These are phyloP conservation scores for Hydroisotoma schaefferi DNA, from an alignment of 2,888 invertebrate species.

Conservation along the genomic window DNA sequence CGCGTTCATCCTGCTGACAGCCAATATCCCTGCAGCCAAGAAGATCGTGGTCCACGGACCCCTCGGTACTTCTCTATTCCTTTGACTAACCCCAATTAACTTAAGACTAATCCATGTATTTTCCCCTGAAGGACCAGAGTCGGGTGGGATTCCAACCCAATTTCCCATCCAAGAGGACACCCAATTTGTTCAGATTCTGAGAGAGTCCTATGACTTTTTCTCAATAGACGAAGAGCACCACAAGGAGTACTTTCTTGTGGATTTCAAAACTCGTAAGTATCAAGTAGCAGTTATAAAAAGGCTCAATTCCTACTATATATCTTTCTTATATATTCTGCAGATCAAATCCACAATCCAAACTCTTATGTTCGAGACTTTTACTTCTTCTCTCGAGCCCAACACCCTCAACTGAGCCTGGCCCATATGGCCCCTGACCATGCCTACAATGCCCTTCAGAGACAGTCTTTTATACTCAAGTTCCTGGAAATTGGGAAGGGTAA, in stretches of 20 bases:
- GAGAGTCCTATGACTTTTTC: constrained; percentile 94
- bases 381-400: constrained; percentile 93
- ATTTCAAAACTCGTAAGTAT: constrained; percentile 91
- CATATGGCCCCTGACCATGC: constrained; percentile 91
- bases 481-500: constrained; percentile 87
- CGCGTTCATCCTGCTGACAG: constrained; percentile 92
- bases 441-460: constrained; percentile 80
- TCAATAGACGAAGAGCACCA: constrained; percentile 88
- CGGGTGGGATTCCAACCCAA: constrained; percentile 94
- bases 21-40: constrained; percentile 98
- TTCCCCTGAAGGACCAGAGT: constrained; percentile 67
- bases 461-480: constrained; percentile 88
- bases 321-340: constrained; percentile 52
- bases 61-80: constrained; percentile 56
- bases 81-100: not conserved
- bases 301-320: constrained; percentile 9
- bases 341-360: constrained; percentile 92
- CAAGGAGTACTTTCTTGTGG: constrained; percentile 89
- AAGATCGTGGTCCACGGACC: constrained; percentile 97
- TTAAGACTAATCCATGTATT: not conserved
- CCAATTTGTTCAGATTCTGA: constrained; percentile 88
- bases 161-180: constrained; percentile 98
- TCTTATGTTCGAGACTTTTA: constrained; percentile 94
- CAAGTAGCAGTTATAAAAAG: too few relatives aligned
- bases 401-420: constrained; percentile 91